Percentiles rank a stretch among this genome's conserved stretches.
These are phyloP conservation scores for Nothoprocta perdicaria DNA, from an alignment of 2,113 vertebrate genomes.

Conservation along the genomic window DNA sequence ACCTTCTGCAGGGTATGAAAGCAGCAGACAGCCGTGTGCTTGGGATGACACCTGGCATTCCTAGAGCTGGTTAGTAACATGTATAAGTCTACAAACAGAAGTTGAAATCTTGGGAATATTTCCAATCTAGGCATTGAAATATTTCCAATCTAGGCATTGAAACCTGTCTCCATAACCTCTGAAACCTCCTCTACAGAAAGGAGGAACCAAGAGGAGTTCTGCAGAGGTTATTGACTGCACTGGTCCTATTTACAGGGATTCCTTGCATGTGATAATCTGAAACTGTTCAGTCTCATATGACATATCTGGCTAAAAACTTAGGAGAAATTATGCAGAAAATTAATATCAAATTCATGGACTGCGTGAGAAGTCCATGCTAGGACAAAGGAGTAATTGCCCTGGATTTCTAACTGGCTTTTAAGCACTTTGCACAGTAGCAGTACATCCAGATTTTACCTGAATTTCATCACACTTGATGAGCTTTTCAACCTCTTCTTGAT, in stretches of 20 bases:
- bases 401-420: constrained; percentile 24
- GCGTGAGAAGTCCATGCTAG: neutral
- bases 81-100: neutral
- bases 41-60: neutral
- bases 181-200: neutral
- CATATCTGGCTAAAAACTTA: neutral
- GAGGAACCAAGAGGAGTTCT: neutral
- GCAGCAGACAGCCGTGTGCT: neutral
- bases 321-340: neutral
- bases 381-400: neutral
- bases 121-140: neutral
- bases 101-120: neutral
- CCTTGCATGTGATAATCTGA: neutral
- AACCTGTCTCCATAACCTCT: neutral
- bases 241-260: neutral
- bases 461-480: constrained; percentile 98
- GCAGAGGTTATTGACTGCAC: neutral
- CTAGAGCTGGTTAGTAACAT: neutral
- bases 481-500: constrained; percentile 95
- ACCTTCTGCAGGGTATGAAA: neutral
- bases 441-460: constrained; percentile 83
- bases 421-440: neutral
- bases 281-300: neutral
- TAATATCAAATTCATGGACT: neutral
- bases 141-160: neutral